Percentiles rank a stretch among this genome's conserved stretches.
phyloP scores from a whole-genome alignment of 2,888 invertebrate species.

The Stictocephala bisonia region DNA sequence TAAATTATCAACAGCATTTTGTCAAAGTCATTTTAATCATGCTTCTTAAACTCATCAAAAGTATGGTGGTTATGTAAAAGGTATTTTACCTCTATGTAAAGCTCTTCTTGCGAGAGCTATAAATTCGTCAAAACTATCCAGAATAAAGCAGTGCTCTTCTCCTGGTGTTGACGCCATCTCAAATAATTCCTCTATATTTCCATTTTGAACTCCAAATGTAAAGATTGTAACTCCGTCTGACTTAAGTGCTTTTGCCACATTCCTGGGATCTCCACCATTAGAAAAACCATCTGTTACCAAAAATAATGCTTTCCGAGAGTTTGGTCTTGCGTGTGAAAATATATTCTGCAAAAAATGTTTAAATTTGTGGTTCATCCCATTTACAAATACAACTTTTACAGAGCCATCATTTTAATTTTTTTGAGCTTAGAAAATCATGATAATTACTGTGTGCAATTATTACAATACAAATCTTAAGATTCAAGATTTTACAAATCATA shows the following conservation, averaged over 20 bases:
- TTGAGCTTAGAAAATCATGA: too few species aligned
- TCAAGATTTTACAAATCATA: too few species aligned
- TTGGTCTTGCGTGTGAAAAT: constrained; percentile 65
- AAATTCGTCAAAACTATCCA: constrained; percentile 76
- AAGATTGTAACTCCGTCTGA: constrained; percentile 67
- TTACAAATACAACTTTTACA: too few species aligned
- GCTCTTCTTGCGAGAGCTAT: constrained; percentile 76
- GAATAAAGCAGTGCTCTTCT: constrained; percentile 72
- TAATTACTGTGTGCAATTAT: too few species aligned
- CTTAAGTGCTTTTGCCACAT: constrained; percentile 69
- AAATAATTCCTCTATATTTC: constrained; percentile 72
- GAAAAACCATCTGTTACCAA: constrained; percentile 79
- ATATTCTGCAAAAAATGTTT: constrained; percentile 64
- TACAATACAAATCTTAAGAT: too few species aligned
- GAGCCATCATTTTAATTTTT: too few species aligned
- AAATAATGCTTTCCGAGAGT: constrained; percentile 72
- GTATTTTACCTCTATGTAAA: constrained; percentile 71
- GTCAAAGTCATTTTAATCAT: too few species aligned
- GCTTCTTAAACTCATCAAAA: too few species aligned
- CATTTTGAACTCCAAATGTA: constrained; percentile 69
- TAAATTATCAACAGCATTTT: too few species aligned
- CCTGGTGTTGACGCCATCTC: constrained; percentile 74
- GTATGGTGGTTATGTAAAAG: too few species aligned
- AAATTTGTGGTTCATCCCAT: too few species aligned
- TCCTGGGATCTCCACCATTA: constrained; percentile 75